Evolutionary conservation across 2,888 invertebrate species (phyloP).

Genomic region (Podotricha telesiphe): DNA sequence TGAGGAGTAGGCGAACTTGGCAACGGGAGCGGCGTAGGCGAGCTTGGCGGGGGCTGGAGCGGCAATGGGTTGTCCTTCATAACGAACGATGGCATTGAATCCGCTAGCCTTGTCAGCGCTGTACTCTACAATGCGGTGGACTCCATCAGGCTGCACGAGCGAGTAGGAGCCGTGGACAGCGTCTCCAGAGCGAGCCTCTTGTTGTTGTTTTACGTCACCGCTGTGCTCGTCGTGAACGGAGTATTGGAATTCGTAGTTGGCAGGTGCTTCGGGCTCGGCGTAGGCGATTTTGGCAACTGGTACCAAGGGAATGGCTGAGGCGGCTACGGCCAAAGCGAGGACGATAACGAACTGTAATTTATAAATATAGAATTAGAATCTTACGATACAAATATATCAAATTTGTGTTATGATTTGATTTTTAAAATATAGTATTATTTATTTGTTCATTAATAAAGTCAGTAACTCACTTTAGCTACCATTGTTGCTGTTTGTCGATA

Average conservation of each 20-base stretch:
- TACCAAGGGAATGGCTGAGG: slow-evolving; percentile 51
- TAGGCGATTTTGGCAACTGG: slow-evolving; percentile 61
- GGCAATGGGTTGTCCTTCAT: slow-evolving; percentile 66
- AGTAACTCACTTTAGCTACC: slow-evolving; percentile 36
- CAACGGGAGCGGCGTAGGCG: slow-evolving; percentile 57
- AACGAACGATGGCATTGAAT: slow-evolving; percentile 77
- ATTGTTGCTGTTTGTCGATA: slow-evolving; percentile 35
- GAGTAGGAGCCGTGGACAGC: slow-evolving; percentile 76
- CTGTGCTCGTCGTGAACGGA: slow-evolving; percentile 73
- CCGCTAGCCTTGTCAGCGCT: slow-evolving; percentile 71
- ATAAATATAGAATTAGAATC: slow-evolving; percentile 1
- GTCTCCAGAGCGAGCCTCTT: slow-evolving; percentile 72
- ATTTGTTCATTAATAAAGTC: neutral
- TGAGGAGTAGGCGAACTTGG: slow-evolving; percentile 48
- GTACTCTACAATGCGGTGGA: slow-evolving; percentile 75
- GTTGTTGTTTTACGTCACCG: slow-evolving; percentile 76
- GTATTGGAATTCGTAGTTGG: slow-evolving; percentile 73
- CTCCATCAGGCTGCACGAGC: slow-evolving; percentile 75
- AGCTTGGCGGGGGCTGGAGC: slow-evolving; percentile 55
- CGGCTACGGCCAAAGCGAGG: slow-evolving; percentile 59
- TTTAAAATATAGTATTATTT: too few species aligned
- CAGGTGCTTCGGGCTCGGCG: slow-evolving; percentile 64
- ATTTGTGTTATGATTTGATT: too few species aligned
- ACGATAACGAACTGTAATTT: slow-evolving; percentile 45
- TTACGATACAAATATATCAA: neutral